Evolutionary conservation across 2,888 invertebrate genomes (phyloP).

Genomic region (Drosophila leonis): DNA sequence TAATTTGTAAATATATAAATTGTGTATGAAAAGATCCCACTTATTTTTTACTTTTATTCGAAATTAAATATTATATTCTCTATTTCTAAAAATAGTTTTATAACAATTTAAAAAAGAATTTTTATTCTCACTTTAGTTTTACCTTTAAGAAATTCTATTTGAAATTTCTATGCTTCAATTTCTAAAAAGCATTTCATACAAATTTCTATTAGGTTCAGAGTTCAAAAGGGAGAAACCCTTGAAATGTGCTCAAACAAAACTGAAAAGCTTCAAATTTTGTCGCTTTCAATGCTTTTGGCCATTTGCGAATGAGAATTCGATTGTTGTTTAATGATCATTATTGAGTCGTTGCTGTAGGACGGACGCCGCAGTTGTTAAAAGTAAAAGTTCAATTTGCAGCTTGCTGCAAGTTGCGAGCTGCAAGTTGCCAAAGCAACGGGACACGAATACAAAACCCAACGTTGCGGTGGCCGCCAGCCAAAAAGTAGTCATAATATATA

Average conservation of each 20-base stretch:
- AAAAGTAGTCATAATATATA: slow-evolving; percentile 16
- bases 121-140: too few relatives aligned
- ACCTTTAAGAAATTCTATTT: too few relatives aligned
- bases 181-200: not conserved
- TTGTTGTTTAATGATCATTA: slow-evolving; percentile 37
- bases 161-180: not conserved
- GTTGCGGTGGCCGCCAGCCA: slow-evolving; percentile 36
- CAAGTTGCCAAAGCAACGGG: slow-evolving; percentile 28
- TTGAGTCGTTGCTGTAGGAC: not conserved
- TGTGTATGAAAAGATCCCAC: too few relatives aligned
- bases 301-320: slow-evolving; percentile 15
- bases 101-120: too few relatives aligned
- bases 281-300: slow-evolving; percentile 1
- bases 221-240: not conserved
- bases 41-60: too few relatives aligned
- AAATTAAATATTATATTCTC: too few relatives aligned
- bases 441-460: slow-evolving; percentile 22
- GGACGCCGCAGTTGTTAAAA: slow-evolving; percentile 39
- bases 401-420: slow-evolving; percentile 34
- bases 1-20: too few relatives aligned
- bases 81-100: too few relatives aligned
- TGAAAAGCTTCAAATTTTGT: slow-evolving; percentile 2
- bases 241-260: slow-evolving; percentile 3
- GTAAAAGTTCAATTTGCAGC: slow-evolving; percentile 66
- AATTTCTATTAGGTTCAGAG: not conserved